Evolutionary conservation across 1,140 invertebrate species (phyloP).

Genomic region (Sesamia nonagrioides): DNA sequence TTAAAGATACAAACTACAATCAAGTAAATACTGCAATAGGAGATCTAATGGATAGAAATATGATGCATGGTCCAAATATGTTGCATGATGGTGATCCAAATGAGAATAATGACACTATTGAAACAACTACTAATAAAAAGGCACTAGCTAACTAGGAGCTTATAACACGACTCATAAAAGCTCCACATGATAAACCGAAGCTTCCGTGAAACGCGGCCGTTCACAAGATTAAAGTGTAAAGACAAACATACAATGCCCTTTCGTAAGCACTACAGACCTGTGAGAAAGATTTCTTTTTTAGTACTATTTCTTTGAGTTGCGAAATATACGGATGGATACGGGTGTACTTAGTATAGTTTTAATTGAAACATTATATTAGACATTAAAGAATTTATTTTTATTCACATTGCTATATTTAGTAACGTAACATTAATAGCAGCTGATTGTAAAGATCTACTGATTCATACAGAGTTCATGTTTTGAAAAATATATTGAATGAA

Average conservation of each 20-base stretch:
- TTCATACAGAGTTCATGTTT: neutral
- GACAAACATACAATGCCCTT: slow-evolving; percentile 43
- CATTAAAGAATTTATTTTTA: neutral
- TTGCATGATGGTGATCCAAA: neutral
- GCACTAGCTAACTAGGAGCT: neutral
- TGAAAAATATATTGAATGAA: neutral
- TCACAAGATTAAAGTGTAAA: slow-evolving; percentile 31
- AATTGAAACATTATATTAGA: neutral
- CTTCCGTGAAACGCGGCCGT: slow-evolving; percentile 39
- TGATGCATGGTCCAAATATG: neutral
- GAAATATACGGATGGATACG: neutral
- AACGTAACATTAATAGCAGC: neutral
- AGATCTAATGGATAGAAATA: neutral
- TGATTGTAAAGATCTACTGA: neutral
- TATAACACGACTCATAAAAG: slow-evolving; percentile 7
- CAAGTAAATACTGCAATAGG: no score
- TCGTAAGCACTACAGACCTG: slow-evolving; percentile 10
- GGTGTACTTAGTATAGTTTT: neutral
- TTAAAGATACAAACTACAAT: no score
- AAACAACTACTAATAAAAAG: neutral
- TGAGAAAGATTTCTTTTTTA: slow-evolving; percentile 34
- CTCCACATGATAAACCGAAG: slow-evolving; percentile 30
- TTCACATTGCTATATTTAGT: neutral
- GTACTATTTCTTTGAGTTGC: neutral
- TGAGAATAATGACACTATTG: neutral